Evolutionary conservation across 2,113 vertebrate species (phyloP).

Genomic region (Petrocephalus microphthalmus): DNA sequence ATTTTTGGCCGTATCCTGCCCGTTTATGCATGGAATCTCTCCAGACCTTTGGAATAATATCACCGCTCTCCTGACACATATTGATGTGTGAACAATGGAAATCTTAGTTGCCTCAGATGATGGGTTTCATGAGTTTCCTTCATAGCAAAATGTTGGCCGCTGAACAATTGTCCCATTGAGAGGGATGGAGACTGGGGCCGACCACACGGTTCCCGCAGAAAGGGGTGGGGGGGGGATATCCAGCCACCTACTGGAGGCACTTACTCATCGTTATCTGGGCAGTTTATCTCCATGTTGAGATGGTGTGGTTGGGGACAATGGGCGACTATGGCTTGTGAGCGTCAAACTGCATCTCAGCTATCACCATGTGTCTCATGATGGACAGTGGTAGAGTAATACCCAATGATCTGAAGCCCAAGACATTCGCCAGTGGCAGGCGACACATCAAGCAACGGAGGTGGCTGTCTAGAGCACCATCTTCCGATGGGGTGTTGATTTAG

Average conservation of each 20-base stretch:
- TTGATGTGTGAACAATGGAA: constrained; percentile 49
- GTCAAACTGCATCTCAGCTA: neutral
- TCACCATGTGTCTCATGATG: neutral
- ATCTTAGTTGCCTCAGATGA: constrained; percentile 44
- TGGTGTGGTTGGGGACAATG: neutral
- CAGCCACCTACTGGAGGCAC: constrained; percentile 51
- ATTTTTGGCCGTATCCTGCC: neutral
- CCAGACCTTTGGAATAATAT: constrained; percentile 23
- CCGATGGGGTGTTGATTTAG: neutral
- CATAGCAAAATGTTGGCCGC: constrained; percentile 47
- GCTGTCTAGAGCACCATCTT: neutral
- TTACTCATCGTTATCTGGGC: constrained; percentile 32
- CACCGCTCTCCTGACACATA: constrained; percentile 29
- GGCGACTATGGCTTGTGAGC: neutral
- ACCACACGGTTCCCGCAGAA: constrained; percentile 52
- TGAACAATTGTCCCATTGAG: constrained; percentile 57
- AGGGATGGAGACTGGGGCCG: constrained; percentile 45
- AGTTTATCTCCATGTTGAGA: constrained; percentile 27
- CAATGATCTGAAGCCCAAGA: neutral
- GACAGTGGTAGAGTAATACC: neutral
- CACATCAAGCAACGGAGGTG: neutral
- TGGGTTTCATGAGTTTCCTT: constrained; percentile 42
- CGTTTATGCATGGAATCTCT: constrained; percentile 14
- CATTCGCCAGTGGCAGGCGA: neutral
- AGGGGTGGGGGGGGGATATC: constrained; percentile 47